Conservation (phyloP, 2,797 vertebrate genomes). For the Telmatherina bonti region DNA sequence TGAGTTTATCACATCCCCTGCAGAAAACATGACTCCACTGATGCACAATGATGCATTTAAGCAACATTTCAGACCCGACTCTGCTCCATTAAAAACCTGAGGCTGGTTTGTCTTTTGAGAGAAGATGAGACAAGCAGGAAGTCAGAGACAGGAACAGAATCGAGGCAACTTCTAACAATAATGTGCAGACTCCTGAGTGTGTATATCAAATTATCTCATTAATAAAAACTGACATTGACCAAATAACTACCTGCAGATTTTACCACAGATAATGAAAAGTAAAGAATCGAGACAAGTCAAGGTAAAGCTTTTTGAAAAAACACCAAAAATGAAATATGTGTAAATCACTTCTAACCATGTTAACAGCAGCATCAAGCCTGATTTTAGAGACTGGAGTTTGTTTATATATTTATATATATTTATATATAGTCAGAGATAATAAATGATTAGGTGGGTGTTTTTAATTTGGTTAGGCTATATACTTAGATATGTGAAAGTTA, state of each 20-base stretch:
- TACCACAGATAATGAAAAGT: background rate
- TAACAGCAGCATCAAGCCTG: too few species aligned
- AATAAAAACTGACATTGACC: background rate
- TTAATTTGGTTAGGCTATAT: too few species aligned
- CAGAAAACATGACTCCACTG: background rate
- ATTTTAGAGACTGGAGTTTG: too few species aligned
- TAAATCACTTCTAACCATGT: too few species aligned
- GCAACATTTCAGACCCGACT: background rate
- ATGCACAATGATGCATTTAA: background rate
- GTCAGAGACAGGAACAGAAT: background rate
- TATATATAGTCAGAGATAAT: too few species aligned
- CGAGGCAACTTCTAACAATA: background rate
- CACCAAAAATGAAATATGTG: background rate
- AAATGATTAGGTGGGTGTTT: too few species aligned
- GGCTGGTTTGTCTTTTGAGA: background rate
- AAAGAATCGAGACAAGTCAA: background rate
- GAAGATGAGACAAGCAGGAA: background rate
- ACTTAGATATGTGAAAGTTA: too few species aligned
- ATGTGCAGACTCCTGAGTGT: background rate
- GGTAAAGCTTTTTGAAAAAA: background rate
- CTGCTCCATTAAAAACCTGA: background rate
- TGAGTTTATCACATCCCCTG: background rate
- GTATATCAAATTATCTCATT: background rate
- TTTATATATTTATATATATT: too few species aligned
- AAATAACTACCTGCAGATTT: background rate